Evolutionary conservation across 1,140 invertebrate genomes (phyloP), one percentile per base, ranked within the genome.

Genomic region (Papilio machaon): DNA sequence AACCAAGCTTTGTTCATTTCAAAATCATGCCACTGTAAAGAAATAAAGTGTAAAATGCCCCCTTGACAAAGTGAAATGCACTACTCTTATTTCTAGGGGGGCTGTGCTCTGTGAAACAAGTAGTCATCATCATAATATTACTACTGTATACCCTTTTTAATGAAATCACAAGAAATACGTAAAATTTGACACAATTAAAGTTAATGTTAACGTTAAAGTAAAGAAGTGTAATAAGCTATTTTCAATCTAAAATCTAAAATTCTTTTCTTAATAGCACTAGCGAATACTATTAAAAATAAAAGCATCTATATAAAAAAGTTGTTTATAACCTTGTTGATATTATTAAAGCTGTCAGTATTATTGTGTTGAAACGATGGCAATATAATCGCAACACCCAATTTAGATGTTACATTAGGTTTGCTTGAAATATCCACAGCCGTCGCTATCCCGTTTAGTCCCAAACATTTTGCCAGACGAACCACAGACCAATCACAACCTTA

Each of bases 381-480:
- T 49, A 94, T 60, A 13, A 92, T 83, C 23, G 91, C 82, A 10
- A 94, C 85, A 0, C 92, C 92, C 5, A 91, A 73, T 54, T 82
- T 82, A 7, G 85, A 81, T 2, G 73, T 58, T 7, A 88, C 0
- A 8, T 82, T 83, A 49, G 84, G 78, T n/a, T 78, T 85, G 2
- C 79, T 79, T 15, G 76, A n/a, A 19, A 86, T 78, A 64, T 92
- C 85, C 13, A 88, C 23, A 1, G 88, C 84, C 8, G 89, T 80
- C 5, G 89, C 91, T 43, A 94, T 86, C 30, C 92, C 91, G 74
- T 94, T 93, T 10, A 94, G 80, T 52, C 81, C 82, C 60, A 94
- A 82, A 76, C 92, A 94, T 83, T 94, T 94, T 2, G 89, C 79
- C 19, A 94, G 83, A 19, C 87, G 83, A 10, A 91, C 47, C 46